phyloP scores from a whole-genome alignment of 2,888 invertebrate species.

The Calliphora vomitoria region DNA sequence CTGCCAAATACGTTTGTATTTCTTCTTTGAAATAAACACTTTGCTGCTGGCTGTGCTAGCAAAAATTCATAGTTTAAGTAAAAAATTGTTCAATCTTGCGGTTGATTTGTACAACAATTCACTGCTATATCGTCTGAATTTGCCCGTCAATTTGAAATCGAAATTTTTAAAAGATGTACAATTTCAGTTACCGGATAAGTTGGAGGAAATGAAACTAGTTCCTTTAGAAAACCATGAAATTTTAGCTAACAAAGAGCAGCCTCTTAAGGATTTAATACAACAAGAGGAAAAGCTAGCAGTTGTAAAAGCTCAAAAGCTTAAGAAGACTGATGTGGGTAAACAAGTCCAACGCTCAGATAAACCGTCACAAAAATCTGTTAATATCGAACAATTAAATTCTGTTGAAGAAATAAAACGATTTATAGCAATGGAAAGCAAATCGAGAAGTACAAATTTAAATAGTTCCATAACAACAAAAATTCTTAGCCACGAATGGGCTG shows the following conservation, averaged over 20 bases:
- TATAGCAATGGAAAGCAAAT: slow-evolving; percentile 78
- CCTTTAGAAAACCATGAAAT: neutral
- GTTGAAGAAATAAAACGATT: slow-evolving; percentile 79
- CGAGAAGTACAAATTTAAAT: slow-evolving; percentile 75
- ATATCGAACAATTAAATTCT: slow-evolving; percentile 77
- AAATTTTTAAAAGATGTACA: slow-evolving; percentile 74
- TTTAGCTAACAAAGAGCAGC: neutral
- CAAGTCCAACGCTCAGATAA: slow-evolving; percentile 67
- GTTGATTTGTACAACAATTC: slow-evolving; percentile 78
- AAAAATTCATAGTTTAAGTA: slow-evolving; percentile 78
- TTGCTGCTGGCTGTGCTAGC: slow-evolving; percentile 80
- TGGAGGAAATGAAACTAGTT: slow-evolving; percentile 58
- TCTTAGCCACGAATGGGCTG: slow-evolving; percentile 81
- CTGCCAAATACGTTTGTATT: slow-evolving; percentile 79
- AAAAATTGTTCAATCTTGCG: slow-evolving; percentile 76
- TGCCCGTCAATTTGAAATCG: slow-evolving; percentile 77
- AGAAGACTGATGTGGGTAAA: slow-evolving; percentile 77
- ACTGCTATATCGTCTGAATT: slow-evolving; percentile 73
- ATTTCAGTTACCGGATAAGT: slow-evolving; percentile 76
- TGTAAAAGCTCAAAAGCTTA: slow-evolving; percentile 70
- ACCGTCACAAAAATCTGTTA: slow-evolving; percentile 63
- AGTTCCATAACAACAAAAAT: slow-evolving; percentile 78
- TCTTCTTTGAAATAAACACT: slow-evolving; percentile 81
- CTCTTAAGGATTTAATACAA: slow-evolving; percentile 31
- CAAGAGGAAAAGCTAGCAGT: slow-evolving; percentile 55